These are phyloP conservation scores for Calameuta pallipes DNA, from an alignment of 2,888 invertebrate species.

Conservation along the genomic window DNA sequence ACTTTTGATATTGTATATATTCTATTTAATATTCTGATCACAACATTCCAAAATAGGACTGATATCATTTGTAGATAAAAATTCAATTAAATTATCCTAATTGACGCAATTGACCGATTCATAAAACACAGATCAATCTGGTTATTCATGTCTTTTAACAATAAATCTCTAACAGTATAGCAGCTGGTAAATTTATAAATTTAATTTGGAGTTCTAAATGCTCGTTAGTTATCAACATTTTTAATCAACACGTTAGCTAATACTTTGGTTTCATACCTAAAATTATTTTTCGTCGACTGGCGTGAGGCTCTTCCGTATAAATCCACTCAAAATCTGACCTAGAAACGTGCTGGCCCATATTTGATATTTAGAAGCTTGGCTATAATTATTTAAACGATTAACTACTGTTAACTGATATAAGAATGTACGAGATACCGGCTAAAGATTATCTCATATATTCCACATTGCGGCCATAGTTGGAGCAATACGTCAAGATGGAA, in stretches of 20 bases:
- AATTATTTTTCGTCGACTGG: conserved; percentile 91
- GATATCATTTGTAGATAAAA: neutral
- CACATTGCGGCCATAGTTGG: neutral
- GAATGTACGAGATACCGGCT: neutral
- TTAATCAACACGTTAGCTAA: neutral
- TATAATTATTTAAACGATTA: neutral
- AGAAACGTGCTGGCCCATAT: conserved; percentile 95
- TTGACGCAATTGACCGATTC: neutral
- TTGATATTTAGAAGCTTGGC: conserved; percentile 27
- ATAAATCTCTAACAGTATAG: neutral
- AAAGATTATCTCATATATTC: neutral
- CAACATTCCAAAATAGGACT: neutral
- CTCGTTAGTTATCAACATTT: neutral
- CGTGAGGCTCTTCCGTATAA: conserved; percentile 98
- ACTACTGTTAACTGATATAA: neutral
- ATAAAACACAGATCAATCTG: neutral
- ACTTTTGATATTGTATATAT: neutral
- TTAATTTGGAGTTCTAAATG: neutral
- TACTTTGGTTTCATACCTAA: conserved; percentile 73
- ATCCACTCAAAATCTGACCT: conserved; percentile 97
- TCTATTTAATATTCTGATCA: neutral
- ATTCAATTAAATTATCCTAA: neutral
- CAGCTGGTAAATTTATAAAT: neutral
- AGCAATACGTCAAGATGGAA: neutral
- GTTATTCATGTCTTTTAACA: neutral